phyloP scores from a whole-genome alignment of 2,888 invertebrate species.

The Caenorhabditis sp. region DNA sequence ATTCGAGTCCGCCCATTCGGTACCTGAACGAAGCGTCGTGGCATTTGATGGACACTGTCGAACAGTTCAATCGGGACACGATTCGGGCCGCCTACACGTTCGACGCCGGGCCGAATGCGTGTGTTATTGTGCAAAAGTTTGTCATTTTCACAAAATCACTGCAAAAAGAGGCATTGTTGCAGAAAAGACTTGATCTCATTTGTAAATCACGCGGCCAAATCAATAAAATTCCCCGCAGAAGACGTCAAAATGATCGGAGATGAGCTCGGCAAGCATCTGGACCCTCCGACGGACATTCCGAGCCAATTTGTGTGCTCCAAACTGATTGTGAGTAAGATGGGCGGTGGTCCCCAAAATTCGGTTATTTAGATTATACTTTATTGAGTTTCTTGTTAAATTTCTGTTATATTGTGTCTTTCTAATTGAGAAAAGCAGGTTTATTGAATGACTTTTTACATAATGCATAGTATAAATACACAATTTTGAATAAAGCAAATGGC shows the following conservation, averaged over 20 bases:
- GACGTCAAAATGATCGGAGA: background rate
- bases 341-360: slow-evolving; percentile 25
- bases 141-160: background rate
- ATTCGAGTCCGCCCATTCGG: slow-evolving; percentile 90
- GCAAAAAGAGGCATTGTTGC: background rate
- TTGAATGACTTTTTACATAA: background rate
- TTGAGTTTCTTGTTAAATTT: background rate
- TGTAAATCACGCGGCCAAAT: background rate
- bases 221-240: background rate
- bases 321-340: slow-evolving; percentile 40
- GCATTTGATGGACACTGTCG: slow-evolving; percentile 87
- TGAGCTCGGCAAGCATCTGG: background rate
- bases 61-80: slow-evolving; percentile 85
- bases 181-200: slow-evolving; percentile 12
- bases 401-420: too few relatives aligned
- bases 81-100: slow-evolving; percentile 92
- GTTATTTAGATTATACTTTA: background rate
- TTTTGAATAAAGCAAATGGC: too few relatives aligned
- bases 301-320: slow-evolving; percentile 2
- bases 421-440: background rate
- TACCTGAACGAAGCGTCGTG: slow-evolving; percentile 94
- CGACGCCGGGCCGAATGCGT: slow-evolving; percentile 85
- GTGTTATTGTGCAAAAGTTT: slow-evolving; percentile 59
- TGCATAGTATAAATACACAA: too few relatives aligned
- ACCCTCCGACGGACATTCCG: background rate